Evolutionary conservation across 2,797 vertebrate genomes (phyloP), one percentile per base, ranked within the genome.

Genomic region (Fistularia commersonii): DNA sequence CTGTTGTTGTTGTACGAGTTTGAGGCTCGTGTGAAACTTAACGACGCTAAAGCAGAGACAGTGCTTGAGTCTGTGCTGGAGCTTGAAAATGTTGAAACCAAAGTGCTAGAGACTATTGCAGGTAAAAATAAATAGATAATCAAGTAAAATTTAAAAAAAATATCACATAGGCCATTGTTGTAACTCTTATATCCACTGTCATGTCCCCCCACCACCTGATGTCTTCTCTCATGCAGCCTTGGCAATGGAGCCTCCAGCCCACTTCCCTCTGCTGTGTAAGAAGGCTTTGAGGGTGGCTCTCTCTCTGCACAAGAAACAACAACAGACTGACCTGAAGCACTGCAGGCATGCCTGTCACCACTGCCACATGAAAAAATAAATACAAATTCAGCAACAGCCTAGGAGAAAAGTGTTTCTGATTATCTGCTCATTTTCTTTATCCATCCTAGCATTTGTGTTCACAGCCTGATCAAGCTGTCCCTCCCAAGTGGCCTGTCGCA

Each of bases 1-100:
- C 68, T 98, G 53, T 78, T 99, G 75, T 82, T 96, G 50, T 84
- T 98, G 49, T 98, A 96, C 60, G 95, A 98, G 64, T 97, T 98
- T 87, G 96, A 97, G 84, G 88, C 90, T 48, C 89, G 91, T 64
- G 90, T 91, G 46, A 98, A 96, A 79, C 81, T 93, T 64, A 94
- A 91, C 34, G 93, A 98, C 69, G 90, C 92, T 32, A 81, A 81
- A 35, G 83, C 96, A 52, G 79, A 87, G 39, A 76, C 54, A 0
- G 81, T 98, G 2, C 74, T 98, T 57, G 92, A 97, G 52, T 87
- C 91, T 1, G 66, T 94, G 31, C 88, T 95, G 81, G 92, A 93
- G 69, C 80, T 91, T 33, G 90, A 94, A 67, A 74, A 83, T 46
- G 52, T 93, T 35, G 93, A 96, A 51, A 67, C 64, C 61, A 96